Conservation (phyloP, 2,888 invertebrate species). For the Tetropium fuscum region DNA sequence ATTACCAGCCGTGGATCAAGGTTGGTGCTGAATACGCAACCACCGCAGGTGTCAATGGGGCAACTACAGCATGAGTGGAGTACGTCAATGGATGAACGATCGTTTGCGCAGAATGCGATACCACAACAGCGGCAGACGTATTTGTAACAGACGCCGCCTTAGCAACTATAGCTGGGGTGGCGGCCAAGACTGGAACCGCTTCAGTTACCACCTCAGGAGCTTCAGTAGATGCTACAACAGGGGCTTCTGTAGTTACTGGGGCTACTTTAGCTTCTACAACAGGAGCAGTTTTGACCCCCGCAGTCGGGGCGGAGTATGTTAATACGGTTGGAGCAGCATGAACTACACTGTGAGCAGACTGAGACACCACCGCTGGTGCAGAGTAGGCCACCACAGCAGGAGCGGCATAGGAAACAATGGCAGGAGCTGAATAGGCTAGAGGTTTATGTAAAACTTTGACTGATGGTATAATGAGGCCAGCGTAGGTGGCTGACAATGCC, state of each 20-base stretch:
- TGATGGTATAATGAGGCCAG: constrained; percentile 36
- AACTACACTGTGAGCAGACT: constrained; percentile 34
- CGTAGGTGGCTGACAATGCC: constrained; percentile 49
- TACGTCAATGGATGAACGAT: no score
- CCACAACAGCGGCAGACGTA: constrained; percentile 22
- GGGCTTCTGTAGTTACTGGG: background rate
- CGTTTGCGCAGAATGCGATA: constrained; percentile 31
- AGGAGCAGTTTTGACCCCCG: constrained; percentile 23
- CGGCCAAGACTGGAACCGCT: no score
- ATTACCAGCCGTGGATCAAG: no score
- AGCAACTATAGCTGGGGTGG: no score
- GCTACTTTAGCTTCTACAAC: constrained; percentile 14
- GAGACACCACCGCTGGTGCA: constrained; percentile 19
- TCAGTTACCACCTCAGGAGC: no score
- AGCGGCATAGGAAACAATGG: constrained; percentile 15
- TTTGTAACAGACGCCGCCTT: no score
- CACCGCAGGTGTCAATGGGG: no score
- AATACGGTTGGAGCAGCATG: constrained; percentile 28
- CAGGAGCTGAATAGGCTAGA: constrained; percentile 32
- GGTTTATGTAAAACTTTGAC: constrained; percentile 53
- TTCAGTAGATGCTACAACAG: constrained; percentile 2
- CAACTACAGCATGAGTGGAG: constrained; percentile 16
- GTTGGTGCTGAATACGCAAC: no score
- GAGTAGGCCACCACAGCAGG: constrained; percentile 19
- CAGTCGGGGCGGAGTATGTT: constrained; percentile 13